phyloP scores from a whole-genome alignment of 2,888 invertebrate genomes.

The Rhaphigaster nebulosa region DNA sequence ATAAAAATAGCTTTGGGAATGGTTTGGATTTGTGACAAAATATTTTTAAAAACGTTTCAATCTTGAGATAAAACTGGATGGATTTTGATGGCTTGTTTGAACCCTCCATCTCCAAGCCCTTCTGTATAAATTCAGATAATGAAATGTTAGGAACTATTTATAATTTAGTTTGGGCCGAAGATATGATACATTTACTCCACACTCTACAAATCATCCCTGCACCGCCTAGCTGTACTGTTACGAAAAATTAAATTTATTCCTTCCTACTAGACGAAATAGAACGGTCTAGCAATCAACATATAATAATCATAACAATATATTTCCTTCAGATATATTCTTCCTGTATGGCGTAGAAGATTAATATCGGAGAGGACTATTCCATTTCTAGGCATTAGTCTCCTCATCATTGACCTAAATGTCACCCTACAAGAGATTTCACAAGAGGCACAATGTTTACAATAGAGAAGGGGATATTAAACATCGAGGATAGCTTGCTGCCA shows the following conservation, averaged over 20 bases:
- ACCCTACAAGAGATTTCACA: neutral
- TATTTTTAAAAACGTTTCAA: no score
- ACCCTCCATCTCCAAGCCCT: no score
- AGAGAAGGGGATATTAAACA: neutral
- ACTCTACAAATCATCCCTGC: neutral
- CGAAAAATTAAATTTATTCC: neutral
- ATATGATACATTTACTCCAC: neutral
- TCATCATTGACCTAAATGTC: neutral
- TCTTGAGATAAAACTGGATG: no score
- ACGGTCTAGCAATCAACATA: neutral
- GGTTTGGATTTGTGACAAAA: no score
- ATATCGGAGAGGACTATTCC: neutral
- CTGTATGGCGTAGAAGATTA: neutral
- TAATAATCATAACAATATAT: slow-evolving; percentile 28
- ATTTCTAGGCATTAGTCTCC: neutral
- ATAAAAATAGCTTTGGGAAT: no score
- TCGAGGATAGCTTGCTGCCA: neutral
- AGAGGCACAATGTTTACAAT: slow-evolving; percentile 7
- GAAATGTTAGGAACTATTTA: neutral
- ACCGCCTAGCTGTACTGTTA: neutral
- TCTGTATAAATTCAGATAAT: neutral
- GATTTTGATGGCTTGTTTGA: no score
- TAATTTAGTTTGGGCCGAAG: neutral
- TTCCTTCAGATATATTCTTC: neutral
- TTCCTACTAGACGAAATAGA: slow-evolving; percentile 8